Percentiles rank a stretch among this genome's conserved stretches.
These are phyloP conservation scores for Tenthredo livida DNA, from an alignment of 2,888 invertebrate genomes.

Conservation along the genomic window DNA sequence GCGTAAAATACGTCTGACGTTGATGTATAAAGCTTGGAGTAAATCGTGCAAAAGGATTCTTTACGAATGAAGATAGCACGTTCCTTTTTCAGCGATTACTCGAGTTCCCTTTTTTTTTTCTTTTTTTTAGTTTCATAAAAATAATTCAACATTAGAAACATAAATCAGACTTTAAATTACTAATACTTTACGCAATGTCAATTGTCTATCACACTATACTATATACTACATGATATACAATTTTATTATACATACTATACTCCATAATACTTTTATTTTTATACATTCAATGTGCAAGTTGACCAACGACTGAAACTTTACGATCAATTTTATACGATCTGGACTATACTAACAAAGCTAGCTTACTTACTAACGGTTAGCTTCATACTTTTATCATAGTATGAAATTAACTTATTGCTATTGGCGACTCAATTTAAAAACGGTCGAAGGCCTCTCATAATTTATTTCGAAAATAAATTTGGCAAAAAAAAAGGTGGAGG, in stretches of 20 bases:
- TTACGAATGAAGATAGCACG: neutral
- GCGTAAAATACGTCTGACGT: neutral
- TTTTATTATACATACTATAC: neutral
- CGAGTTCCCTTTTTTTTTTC: neutral
- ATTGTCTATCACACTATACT: slow-evolving; percentile 8
- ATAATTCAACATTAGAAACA: neutral
- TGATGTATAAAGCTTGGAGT: neutral
- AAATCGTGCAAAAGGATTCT: neutral
- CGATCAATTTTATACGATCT: neutral
- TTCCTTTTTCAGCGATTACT: neutral
- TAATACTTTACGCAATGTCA: neutral
- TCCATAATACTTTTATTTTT: neutral
- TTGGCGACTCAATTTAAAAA: neutral
- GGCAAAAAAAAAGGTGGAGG: neutral
- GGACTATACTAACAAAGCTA: slow-evolving; percentile 13
- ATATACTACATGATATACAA: neutral
- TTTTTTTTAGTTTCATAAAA: too few species aligned
- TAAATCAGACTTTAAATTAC: neutral
- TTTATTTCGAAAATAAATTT: neutral
- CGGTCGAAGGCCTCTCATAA: neutral
- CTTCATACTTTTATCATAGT: neutral
- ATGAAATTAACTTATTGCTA: neutral
- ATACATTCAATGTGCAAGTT: slow-evolving; percentile 39
- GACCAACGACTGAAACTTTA: slow-evolving; percentile 44
- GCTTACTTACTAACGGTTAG: neutral